Conservation (phyloP, 2,113 vertebrate species). For the Parus major region DNA sequence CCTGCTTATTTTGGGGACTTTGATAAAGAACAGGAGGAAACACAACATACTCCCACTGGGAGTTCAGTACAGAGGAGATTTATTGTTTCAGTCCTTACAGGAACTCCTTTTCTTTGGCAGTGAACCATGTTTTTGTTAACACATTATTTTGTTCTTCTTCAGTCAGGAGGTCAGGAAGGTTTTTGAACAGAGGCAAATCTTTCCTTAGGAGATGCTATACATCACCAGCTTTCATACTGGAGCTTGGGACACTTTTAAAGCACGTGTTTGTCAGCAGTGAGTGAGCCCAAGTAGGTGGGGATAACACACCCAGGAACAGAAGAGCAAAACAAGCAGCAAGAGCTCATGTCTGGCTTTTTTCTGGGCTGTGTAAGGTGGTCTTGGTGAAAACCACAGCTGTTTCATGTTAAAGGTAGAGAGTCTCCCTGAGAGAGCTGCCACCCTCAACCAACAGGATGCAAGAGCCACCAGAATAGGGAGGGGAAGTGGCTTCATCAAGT, state of each 20-base stretch:
- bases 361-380: background rate
- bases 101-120: slow-evolving; percentile 82
- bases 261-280: background rate
- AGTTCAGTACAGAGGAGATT: slow-evolving; percentile 80
- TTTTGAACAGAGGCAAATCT: slow-evolving; percentile 63
- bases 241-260: background rate
- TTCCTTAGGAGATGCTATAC: slow-evolving; percentile 50
- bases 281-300: background rate
- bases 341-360: background rate
- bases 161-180: slow-evolving; percentile 67
- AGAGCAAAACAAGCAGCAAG: background rate
- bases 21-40: slow-evolving; percentile 86
- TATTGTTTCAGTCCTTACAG: slow-evolving; percentile 83
- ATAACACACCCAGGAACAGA: background rate
- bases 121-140: slow-evolving; percentile 78
- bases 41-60: slow-evolving; percentile 76
- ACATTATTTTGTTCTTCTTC: slow-evolving; percentile 78
- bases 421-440: background rate
- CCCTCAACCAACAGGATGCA: background rate
- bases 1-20: slow-evolving; percentile 80
- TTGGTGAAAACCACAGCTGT: background rate
- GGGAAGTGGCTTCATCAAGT: background rate
- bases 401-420: background rate
- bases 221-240: slow-evolving; percentile 21
- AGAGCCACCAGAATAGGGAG: background rate